Base-by-base conservation (phyloP, 1,140 invertebrate species). In the Gryllus bimaculatus region DNA sequence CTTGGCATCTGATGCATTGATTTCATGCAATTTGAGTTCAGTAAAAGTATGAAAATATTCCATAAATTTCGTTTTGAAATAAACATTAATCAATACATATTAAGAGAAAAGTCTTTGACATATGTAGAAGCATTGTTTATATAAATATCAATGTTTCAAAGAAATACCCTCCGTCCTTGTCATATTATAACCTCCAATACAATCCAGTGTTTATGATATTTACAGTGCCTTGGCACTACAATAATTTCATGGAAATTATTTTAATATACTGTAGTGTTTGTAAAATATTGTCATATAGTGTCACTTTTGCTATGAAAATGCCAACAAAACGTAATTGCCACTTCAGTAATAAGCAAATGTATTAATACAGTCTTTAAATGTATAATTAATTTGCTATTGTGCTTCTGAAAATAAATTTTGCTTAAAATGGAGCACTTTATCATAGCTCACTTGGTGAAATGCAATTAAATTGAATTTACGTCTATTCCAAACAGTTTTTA, bases 241-340 rank as follows among this genome's bases (percentile, higher is more conserved):
- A 66, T 66, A 66, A 66, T 66, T 66, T 66, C 54, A 66, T 66
- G 54, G 54, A 66, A 66, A 66, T 66, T 66, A 66, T 66, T 66
- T 66, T 18, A 66, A 66, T 66, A 66, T 18, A 66, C 10, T 39
- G 18, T 66, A 66, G 10, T 66, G 10, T 18, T 66, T 66, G 54
- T 66, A 66, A 66, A 66, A 66, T 66, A 66, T 66, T 66, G 54
- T 66, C 54, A 66, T 66, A 10, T 13, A 13, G 18, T 66, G 54
- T 66, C 54, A 66, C 18, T 66, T 66, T 1, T 66, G 10, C 54
- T 13, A 13, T 66, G 18, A 13, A 66, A 66, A 18, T 18, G 18
- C 54, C 54, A 66, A 66, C 54, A 66, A 66, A 66, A 18, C 18
- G 0, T 13, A 66, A 39, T 39, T 39, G 26, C 26, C 26, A 39